Evolutionary conservation across 2,888 invertebrate genomes (phyloP), one percentile per base, ranked within the genome.

Genomic region (Lingula anatina): DNA sequence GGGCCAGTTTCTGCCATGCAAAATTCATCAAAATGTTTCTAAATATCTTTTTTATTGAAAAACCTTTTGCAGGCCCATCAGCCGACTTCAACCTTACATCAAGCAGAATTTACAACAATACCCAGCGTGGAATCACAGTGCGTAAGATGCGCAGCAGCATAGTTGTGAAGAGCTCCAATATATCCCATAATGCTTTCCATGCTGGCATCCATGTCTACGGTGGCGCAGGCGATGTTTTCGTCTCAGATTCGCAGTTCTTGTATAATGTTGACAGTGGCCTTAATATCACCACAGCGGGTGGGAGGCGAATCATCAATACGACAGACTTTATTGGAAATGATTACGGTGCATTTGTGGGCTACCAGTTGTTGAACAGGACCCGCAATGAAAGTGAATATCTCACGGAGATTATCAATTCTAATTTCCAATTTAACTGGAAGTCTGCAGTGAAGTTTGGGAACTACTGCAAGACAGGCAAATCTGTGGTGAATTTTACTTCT

Each of bases 201-300:
- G 92, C 93, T 2, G 96, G 96, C 5, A 57, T 97, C 3, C 90
- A 94, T 66, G 85, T 99, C 2, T 83, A 87, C 1, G 88, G 85
- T 62, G 99, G 97, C 2, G 93, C 89, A 0, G 93, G 93, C 1
- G 94, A 96, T 74, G 84, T 99, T 0, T 94, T 96, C 74, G 83
- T 99, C 2, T 95, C 96, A 21, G 86, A 88, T 63, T 91, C 92
- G 57, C 83, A 86, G 64, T 87, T 99, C 59, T 87, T 88, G 20
- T 88, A 90, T 62, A 99, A 99, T 73, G 55, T 55, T 18, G 62
- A 65, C 28, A 56, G 60, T 67, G 99, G 97, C 0, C 83, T 99
- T 9, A 99, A 99, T 74, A 86, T 99, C 12, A 94, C 95, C 0
- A 91, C 91, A 53, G 88, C 90, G 2, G 97, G 99, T 0, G 99